Percentiles rank a stretch among this genome's conserved stretches.
Evolutionary conservation across 1,140 invertebrate species (phyloP).

Genomic region (Thereuonema tuberculata): DNA sequence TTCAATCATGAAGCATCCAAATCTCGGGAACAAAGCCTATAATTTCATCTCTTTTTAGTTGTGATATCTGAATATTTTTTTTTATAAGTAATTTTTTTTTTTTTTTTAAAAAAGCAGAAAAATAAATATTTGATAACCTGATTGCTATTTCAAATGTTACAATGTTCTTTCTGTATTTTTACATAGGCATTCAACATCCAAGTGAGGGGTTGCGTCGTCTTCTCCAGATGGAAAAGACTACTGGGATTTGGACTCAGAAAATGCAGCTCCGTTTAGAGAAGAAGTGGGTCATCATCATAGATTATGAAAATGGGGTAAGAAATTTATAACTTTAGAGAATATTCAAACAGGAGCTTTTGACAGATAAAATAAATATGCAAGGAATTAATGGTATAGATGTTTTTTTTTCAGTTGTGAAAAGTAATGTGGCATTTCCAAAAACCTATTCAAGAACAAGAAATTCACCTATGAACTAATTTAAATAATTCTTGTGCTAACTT

Average conservation of each 20-base stretch:
- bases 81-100: too few relatives aligned
- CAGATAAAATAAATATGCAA: not conserved
- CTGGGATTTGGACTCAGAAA: slow-evolving; percentile 97
- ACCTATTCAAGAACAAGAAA: too few relatives aligned
- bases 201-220: slow-evolving; percentile 86
- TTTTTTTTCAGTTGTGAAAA: not conserved
- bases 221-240: slow-evolving; percentile 90
- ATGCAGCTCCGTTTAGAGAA: slow-evolving; percentile 83
- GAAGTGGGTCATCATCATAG: slow-evolving; percentile 81
- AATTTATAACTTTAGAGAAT: slow-evolving; percentile 1
- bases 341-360: not conserved
- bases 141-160: too few relatives aligned
- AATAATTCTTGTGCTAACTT: too few relatives aligned
- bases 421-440: not conserved
- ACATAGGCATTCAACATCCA: slow-evolving; percentile 12
- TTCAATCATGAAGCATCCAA: too few relatives aligned
- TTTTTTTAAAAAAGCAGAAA: too few relatives aligned
- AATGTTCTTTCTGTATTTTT: not conserved
- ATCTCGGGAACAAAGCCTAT: too few relatives aligned
- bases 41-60: too few relatives aligned
- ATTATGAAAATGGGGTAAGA: slow-evolving; percentile 87
- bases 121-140: too few relatives aligned
- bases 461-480: too few relatives aligned
- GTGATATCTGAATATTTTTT: too few relatives aligned
- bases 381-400: not conserved